Evolutionary conservation across 2,797 vertebrate species (phyloP), one percentile per base, ranked within the genome.

Genomic region (Macrochelys suwanniensis): DNA sequence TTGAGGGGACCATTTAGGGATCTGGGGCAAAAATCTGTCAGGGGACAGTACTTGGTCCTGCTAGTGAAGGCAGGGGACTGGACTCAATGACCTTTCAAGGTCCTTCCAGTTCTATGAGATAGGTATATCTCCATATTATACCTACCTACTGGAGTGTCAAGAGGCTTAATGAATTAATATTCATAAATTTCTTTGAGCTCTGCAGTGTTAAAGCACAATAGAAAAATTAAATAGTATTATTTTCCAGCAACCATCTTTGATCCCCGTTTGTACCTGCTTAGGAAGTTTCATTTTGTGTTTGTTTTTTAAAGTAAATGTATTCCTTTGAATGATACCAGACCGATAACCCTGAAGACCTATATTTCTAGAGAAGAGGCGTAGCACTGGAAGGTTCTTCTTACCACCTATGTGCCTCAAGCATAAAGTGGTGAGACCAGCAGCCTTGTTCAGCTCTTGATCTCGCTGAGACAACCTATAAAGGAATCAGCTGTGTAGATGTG

Each of bases 281-380:
- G 21, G 61, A 78, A 6, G 6, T 81, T 86, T 71, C 80, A 86
- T 89, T 94, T 93, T 93, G 76, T 42, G 10, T 59, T 82, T 71
- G 17, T 54, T 79, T 92, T 84, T 94, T 87, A 86, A 93, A 89
- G 76, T 6, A 31, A 84, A n/a, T 80, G 25, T 10, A 90, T 89
- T 88, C 50, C 31, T 94, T 80, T 90, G 93, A 96, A 94, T 90
- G 85, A 94, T 65, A 85, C 45, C 61, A 92, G 17, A 31, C 84
- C 94, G 94, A 96, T 94, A 94, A 93, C 88, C 45, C 50, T 15
- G 37, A 59, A 94, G 17, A 82, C 88, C 88, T 94, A 9, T 94
- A 87, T 92, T 94, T n/a, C 37, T 82, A 82, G 42, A 57, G 71
- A 82, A 59, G 82, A 97, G 88, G 85, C 90, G 61, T 92, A 93